Conservation (phyloP, 1,140 invertebrate genomes). For the Drosophila nikananu region DNA sequence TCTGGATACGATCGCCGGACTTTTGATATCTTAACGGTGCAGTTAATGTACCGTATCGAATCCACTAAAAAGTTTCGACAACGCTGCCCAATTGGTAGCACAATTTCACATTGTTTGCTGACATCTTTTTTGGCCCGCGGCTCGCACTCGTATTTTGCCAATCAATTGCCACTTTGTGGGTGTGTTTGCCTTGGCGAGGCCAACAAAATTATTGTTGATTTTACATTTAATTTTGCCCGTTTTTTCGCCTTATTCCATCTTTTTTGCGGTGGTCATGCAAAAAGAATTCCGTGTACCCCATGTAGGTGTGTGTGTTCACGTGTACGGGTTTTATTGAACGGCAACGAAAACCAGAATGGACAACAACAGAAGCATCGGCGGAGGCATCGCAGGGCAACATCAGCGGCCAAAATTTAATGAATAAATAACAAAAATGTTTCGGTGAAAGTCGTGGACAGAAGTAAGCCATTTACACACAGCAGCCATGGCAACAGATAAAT, state of each 20-base stretch:
- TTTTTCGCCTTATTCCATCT: conserved; percentile 17
- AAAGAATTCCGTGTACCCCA: conserved; percentile 64
- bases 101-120: conserved; percentile 76
- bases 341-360: conserved; percentile 51
- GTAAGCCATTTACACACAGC: conserved; percentile 70
- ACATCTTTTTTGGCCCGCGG: conserved; percentile 58
- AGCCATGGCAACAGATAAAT: conserved; percentile 61
- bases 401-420: conserved; percentile 79
- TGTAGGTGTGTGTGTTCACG: conserved; percentile 56
- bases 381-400: conserved; percentile 34
- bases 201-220: conserved; percentile 63
- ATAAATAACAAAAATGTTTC: conserved; percentile 81
- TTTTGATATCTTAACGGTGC: conserved; percentile 54
- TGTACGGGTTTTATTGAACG: conserved; percentile 47
- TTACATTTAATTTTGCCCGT: conserved; percentile 67
- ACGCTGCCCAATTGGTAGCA: conserved; percentile 66
- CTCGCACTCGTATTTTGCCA: conserved; percentile 60
- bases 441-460: conserved; percentile 80
- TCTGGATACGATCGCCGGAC: conserved; percentile 44
- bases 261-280: conserved; percentile 62
- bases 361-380: conserved; percentile 50
- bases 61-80: conserved; percentile 43
- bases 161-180: conserved; percentile 77
- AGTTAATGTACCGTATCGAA: conserved; percentile 64
- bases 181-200: conserved; percentile 53